Evolutionary conservation across 2,888 invertebrate genomes (phyloP), one percentile per base, ranked within the genome.

Genomic region (Mimachlamys varia): DNA sequence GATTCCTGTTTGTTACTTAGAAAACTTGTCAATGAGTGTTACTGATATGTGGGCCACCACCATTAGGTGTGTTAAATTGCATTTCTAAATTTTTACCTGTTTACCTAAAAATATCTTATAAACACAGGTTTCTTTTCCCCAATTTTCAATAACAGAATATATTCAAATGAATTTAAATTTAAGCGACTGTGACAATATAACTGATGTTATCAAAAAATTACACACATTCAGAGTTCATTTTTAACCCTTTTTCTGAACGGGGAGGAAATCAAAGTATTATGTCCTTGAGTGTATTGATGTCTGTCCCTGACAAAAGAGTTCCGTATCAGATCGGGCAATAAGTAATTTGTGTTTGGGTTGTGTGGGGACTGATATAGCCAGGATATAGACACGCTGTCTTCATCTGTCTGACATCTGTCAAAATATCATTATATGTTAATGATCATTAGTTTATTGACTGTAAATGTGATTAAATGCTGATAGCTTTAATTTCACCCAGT

Each of bases 131-230:
- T 27, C 76, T 76, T 0, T 33, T 76, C 33, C 33, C 1, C 33
- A n/a, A 7, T 33, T 2, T 76, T 10, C n/a, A 3, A 58, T 33
- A 12, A 33, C 22, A 76, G 33, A 76, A 76, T 1, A 15, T 76
- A 33, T 76, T 76, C 33, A 12, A 33, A 33, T 33, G 1, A 7
- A 0, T 27, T 7, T 4, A 1, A 76, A 33, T 27, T 76, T 27
- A 27, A 76, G 76, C 76, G 33, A 33, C 4, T 76, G 76, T 27
- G 76, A 76, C 76, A 76, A 76, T 76, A 76, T 76, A 33, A 33
- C 22, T 76, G 76, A 76, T 76, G 13, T 76, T 33, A 76, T 76
- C 76, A 76, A 33, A 76, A 76, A 76, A 76, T 76, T 76, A 76
- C 76, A 13, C 12, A 27, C 76, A 76, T 76, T 76, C 19, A 76